These are phyloP conservation scores for Aphyosemion australe DNA, from an alignment of 2,113 vertebrate species.

Conservation along the genomic window DNA sequence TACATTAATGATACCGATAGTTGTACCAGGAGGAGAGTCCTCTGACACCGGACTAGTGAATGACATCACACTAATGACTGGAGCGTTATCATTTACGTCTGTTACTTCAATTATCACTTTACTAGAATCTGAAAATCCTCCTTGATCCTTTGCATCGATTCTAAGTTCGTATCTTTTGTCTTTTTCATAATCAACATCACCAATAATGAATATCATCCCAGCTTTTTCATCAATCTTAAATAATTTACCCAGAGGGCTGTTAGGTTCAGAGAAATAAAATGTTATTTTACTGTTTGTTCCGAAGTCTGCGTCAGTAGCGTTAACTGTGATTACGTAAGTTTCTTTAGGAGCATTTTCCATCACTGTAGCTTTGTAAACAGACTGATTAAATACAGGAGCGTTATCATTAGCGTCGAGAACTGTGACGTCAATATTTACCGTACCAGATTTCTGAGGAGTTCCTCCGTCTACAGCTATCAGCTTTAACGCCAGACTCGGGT, in stretches of 20 bases:
- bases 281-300: constrained; percentile 56
- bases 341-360: constrained; percentile 70
- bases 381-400: background rate
- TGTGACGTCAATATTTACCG: background rate
- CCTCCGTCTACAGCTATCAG: constrained; percentile 77
- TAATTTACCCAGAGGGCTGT: background rate
- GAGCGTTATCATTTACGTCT: constrained; percentile 70
- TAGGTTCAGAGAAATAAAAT: constrained; percentile 15
- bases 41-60: constrained; percentile 63
- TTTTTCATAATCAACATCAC: constrained; percentile 48
- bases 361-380: constrained; percentile 35
- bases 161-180: constrained; percentile 22
- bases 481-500: constrained; percentile 40
- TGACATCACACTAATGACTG: constrained; percentile 64
- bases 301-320: constrained; percentile 76
- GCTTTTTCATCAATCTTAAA: constrained; percentile 21
- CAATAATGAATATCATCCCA: background rate
- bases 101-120: constrained; percentile 65
- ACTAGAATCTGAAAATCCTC: constrained; percentile 29
- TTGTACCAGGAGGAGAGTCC: constrained; percentile 58
- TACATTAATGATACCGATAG: constrained; percentile 66
- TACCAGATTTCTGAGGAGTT: constrained; percentile 49
- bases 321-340: constrained; percentile 65
- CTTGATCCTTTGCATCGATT: constrained; percentile 45
- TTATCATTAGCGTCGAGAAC: constrained; percentile 8